Evolutionary conservation across 2,113 vertebrate genomes (phyloP).

Genomic region (Heteronetta atricapilla): DNA sequence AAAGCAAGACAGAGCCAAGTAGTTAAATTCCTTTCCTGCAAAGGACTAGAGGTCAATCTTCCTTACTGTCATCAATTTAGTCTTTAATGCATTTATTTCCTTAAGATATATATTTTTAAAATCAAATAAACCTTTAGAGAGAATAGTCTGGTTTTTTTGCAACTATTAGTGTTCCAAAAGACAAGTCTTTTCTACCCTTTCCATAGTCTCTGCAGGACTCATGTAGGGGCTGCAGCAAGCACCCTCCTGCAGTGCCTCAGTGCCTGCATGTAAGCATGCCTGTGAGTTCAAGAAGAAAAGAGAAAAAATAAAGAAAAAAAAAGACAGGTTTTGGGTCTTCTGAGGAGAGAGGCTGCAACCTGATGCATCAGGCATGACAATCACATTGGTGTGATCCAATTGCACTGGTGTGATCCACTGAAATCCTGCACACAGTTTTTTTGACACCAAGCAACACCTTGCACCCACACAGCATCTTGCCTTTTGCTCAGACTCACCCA

Average conservation of each 20-base stretch:
- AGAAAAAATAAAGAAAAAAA: neutral
- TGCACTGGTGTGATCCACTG: rapidly evolving
- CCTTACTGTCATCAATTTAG: neutral
- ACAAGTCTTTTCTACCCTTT: neutral
- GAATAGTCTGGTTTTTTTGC: neutral
- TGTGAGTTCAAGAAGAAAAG: neutral
- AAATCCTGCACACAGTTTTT: neutral
- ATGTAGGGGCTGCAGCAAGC: neutral
- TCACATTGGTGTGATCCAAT: too few species aligned
- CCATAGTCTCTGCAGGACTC: neutral
- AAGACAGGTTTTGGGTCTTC: neutral
- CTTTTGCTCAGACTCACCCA: neutral
- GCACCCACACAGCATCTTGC: neutral
- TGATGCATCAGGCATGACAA: neutral
- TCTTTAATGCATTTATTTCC: neutral
- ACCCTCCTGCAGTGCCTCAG: neutral
- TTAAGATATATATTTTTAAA: neutral
- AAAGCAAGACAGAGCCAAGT: neutral
- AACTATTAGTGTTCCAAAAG: neutral
- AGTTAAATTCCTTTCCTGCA: neutral
- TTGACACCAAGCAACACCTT: neutral
- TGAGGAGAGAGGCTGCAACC: neutral
- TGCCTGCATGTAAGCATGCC: neutral
- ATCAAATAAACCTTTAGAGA: neutral
- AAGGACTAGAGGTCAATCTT: neutral